Conservation (phyloP, 2,113 vertebrate genomes). For the Melanostigma gelatinosum region DNA sequence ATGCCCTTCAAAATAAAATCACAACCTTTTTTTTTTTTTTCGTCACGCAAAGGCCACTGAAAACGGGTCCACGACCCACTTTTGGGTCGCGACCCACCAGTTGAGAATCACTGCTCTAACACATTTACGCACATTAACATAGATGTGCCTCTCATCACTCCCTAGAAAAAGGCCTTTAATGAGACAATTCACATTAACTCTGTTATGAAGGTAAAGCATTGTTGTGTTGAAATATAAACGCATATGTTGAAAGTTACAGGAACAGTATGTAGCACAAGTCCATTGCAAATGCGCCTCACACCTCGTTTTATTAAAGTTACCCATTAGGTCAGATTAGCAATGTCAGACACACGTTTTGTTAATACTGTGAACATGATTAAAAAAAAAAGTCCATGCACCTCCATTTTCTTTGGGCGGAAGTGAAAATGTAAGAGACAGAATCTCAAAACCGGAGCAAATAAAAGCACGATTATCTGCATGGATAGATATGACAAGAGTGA, state of each 20-base stretch:
- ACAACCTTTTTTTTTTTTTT: no score
- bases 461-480: not conserved
- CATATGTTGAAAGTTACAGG: not conserved
- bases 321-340: not conserved
- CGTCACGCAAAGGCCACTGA: no score
- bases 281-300: not conserved
- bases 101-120: no score
- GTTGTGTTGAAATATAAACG: not conserved
- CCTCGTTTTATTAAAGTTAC: not conserved
- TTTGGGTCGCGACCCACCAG: no score
- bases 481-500: not conserved
- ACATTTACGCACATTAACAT: slow-evolving; percentile 26
- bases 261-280: not conserved
- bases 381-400: no score
- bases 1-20: no score
- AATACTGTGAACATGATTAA: no score
- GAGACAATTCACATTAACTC: not conserved
- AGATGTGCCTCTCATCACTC: not conserved
- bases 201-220: not conserved
- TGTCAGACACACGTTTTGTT: not conserved
- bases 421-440: not conserved
- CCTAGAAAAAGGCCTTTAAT: not conserved
- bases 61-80: no score
- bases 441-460: not conserved
- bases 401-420: no score